These are phyloP conservation scores for Pachydiplax longipennis DNA, from an alignment of 2,888 invertebrate species.

Conservation along the genomic window DNA sequence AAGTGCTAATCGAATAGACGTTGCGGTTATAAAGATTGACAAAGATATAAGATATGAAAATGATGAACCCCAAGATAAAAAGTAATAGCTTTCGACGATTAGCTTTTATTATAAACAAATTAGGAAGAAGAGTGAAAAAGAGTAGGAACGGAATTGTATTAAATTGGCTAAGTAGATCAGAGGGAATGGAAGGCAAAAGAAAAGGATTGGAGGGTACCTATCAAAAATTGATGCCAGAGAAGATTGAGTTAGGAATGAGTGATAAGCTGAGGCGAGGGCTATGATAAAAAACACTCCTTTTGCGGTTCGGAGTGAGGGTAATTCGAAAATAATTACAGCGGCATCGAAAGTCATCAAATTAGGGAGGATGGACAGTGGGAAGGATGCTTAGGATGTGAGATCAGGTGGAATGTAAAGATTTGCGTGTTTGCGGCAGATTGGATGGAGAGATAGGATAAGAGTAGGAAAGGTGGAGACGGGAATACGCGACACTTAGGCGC, in stretches of 20 bases:
- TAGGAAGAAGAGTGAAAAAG: neutral
- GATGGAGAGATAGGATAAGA: neutral
- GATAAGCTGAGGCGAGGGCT: neutral
- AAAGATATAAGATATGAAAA: too few species aligned
- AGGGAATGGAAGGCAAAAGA: neutral
- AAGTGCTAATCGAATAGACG: too few species aligned
- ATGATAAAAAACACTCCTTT: neutral
- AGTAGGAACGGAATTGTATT: neutral
- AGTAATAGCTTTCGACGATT: neutral
- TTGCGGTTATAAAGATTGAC: too few species aligned
- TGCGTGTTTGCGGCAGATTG: neutral
- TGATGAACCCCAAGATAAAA: too few species aligned
- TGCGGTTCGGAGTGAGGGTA: neutral
- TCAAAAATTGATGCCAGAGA: neutral
- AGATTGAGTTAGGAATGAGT: neutral
- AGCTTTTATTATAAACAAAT: neutral
- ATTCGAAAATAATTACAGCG: constrained; percentile 38
- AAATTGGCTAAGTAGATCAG: neutral
- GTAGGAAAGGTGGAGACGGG: too few species aligned
- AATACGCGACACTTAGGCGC: too few species aligned
- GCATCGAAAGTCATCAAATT: neutral
- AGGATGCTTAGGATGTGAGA: neutral
- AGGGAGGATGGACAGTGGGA: neutral
- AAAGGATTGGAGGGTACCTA: too few species aligned
- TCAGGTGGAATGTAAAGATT: neutral